Conservation (phyloP, 2,888 invertebrate genomes). For the Lycophotia porphyrea region DNA sequence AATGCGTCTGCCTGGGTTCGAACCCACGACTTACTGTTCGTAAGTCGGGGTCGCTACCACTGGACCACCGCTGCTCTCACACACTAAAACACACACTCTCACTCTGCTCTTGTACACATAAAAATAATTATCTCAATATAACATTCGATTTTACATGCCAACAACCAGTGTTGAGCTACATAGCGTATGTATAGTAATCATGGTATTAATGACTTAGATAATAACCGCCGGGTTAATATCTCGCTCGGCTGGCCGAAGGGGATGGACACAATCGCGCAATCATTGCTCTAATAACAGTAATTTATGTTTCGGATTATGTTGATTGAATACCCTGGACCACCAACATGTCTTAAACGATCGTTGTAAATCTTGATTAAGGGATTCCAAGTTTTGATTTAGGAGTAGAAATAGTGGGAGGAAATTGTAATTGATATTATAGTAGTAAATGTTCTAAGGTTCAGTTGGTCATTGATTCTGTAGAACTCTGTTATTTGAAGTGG, state of each 20-base stretch:
- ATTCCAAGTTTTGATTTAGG: slow-evolving; percentile 61
- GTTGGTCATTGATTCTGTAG: slow-evolving; percentile 44
- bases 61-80: no score
- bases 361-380: slow-evolving; percentile 61
- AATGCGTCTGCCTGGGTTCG: no score
- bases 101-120: no score
- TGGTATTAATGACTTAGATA: slow-evolving; percentile 68
- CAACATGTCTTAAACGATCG: slow-evolving; percentile 49
- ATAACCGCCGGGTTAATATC: slow-evolving; percentile 66
- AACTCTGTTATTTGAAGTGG: slow-evolving; percentile 47
- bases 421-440: slow-evolving; percentile 53
- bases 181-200: slow-evolving; percentile 63
- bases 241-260: slow-evolving; percentile 59
- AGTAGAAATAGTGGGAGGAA: slow-evolving; percentile 37
- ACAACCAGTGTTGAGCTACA: slow-evolving; percentile 1
- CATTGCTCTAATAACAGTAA: slow-evolving; percentile 69
- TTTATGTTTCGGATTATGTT: slow-evolving; percentile 70
- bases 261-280: slow-evolving; percentile 39
- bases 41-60: no score
- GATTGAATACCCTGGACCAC: slow-evolving; percentile 66
- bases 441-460: slow-evolving; percentile 40
- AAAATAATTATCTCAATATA: not conserved
- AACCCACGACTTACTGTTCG: no score
- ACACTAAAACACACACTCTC: no score
- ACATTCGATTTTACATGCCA: not conserved